Evolutionary conservation across 2,888 invertebrate species (phyloP).

Genomic region (Beris morrisii): DNA sequence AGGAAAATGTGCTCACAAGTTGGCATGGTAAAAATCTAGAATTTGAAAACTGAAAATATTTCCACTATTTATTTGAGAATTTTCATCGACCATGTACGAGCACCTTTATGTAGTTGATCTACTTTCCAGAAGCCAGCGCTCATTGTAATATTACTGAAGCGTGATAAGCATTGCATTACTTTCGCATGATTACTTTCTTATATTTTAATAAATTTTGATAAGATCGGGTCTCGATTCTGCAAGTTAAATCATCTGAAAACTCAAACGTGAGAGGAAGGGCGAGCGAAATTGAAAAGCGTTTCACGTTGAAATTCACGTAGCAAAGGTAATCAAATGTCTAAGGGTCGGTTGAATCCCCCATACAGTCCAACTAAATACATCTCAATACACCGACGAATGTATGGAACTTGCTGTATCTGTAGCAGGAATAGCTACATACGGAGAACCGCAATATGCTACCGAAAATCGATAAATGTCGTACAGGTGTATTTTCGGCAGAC

Average conservation of each 20-base stretch:
- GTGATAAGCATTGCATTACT: conserved; percentile 38
- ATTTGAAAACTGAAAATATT: no score
- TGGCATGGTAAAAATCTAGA: no score
- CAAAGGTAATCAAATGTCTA: conserved; percentile 31
- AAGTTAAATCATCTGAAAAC: conserved; percentile 39
- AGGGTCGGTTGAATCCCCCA: not conserved
- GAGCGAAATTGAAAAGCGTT: conserved; percentile 30
- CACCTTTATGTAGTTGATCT: no score
- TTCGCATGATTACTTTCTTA: conserved; percentile 39
- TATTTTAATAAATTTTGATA: conserved; percentile 38
- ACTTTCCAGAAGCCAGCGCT: conserved; percentile 6
- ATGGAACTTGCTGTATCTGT: conserved; percentile 2
- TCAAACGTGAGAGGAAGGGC: conserved; percentile 33
- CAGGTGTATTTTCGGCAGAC: conserved; percentile 14
- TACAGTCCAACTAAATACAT: not conserved
- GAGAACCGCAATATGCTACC: conserved; percentile 20
- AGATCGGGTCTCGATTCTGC: conserved; percentile 33
- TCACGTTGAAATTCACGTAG: conserved; percentile 29
- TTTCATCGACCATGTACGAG: no score
- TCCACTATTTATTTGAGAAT: no score
- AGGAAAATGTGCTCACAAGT: no score
- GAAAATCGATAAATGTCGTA: conserved; percentile 24
- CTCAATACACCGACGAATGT: not conserved
- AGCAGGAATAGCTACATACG: conserved; percentile 11
- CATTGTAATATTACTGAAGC: conserved; percentile 36